phyloP scores from a whole-genome alignment of 2,888 invertebrate species.

The Amiota mariae region DNA sequence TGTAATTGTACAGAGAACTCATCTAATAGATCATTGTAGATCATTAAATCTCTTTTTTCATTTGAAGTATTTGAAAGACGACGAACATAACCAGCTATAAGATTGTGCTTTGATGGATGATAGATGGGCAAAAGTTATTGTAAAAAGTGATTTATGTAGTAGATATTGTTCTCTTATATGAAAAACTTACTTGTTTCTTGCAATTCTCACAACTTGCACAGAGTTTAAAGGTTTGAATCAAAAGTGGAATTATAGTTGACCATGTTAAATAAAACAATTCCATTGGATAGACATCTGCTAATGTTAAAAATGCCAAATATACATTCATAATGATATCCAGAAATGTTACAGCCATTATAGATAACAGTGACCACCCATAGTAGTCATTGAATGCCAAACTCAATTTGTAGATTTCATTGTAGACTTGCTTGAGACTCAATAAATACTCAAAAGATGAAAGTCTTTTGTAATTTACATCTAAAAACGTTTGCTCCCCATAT shows the following conservation, averaged over 20 bases:
- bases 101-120: not conserved
- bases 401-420: slow-evolving; percentile 55
- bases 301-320: slow-evolving; percentile 56
- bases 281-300: slow-evolving; percentile 46
- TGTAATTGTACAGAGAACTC: slow-evolving; percentile 62
- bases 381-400: slow-evolving; percentile 50
- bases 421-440: slow-evolving; percentile 53
- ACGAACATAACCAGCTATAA: slow-evolving; percentile 44
- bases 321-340: slow-evolving; percentile 58
- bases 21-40: slow-evolving; percentile 53
- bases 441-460: slow-evolving; percentile 59
- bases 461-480: slow-evolving; percentile 50
- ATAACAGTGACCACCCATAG: slow-evolving; percentile 59
- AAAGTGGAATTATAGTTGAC: slow-evolving; percentile 44
- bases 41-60: slow-evolving; percentile 32
- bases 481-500: slow-evolving; percentile 30
- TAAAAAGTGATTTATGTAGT: not conserved
- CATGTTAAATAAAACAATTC: slow-evolving; percentile 46
- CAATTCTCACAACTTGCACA: slow-evolving; percentile 61
- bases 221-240: slow-evolving; percentile 43
- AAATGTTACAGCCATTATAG: slow-evolving; percentile 54
- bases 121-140: not conserved
- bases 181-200: slow-evolving; percentile 55
- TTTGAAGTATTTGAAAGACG: slow-evolving; percentile 45
- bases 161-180: too few relatives aligned